These are phyloP conservation scores for Ephydatia muelleri DNA, from an alignment of 37 sponge, comb jelly and placozoan genomes.

Conservation along the genomic window DNA sequence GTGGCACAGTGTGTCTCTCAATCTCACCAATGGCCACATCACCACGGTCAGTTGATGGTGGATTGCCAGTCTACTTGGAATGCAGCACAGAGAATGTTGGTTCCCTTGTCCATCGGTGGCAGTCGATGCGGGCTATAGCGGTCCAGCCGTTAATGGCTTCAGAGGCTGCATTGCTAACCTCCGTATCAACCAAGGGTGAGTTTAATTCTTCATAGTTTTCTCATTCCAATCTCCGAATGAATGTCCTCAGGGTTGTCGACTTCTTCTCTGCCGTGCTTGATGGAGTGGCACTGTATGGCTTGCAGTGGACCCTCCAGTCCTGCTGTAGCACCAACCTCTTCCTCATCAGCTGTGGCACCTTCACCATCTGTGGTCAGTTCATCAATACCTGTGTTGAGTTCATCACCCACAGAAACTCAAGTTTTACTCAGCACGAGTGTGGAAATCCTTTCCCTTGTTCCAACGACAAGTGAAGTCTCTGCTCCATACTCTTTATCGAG, in stretches of 20 bases:
- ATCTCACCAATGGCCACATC: background rate
- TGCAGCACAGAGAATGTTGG: background rate
- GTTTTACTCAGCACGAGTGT: no score
- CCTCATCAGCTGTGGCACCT: background rate
- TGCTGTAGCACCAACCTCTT: background rate
- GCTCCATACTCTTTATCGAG: no score
- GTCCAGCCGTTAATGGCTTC: constrained; percentile 21
- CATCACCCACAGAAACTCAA: background rate
- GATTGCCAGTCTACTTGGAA: background rate
- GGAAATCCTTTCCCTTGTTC: no score
- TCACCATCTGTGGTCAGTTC: background rate
- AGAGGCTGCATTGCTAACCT: constrained; percentile 60
- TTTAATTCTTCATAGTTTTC: background rate
- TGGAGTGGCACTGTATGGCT: constrained; percentile 62
- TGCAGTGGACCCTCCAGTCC: constrained; percentile 18
- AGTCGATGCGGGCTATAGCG: constrained; percentile 31
- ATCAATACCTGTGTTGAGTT: background rate
- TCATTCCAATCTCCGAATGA: background rate
- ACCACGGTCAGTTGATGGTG: background rate
- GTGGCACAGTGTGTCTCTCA: constrained; percentile 58
- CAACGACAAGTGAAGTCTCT: no score
- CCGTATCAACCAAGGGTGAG: constrained; percentile 45
- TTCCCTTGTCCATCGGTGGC: constrained; percentile 12
- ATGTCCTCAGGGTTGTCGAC: constrained; percentile 19
- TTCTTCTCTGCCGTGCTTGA: constrained; percentile 45